Evolutionary conservation across 2,888 invertebrate species (phyloP).

Genomic region (Choristoneura rosaceana): DNA sequence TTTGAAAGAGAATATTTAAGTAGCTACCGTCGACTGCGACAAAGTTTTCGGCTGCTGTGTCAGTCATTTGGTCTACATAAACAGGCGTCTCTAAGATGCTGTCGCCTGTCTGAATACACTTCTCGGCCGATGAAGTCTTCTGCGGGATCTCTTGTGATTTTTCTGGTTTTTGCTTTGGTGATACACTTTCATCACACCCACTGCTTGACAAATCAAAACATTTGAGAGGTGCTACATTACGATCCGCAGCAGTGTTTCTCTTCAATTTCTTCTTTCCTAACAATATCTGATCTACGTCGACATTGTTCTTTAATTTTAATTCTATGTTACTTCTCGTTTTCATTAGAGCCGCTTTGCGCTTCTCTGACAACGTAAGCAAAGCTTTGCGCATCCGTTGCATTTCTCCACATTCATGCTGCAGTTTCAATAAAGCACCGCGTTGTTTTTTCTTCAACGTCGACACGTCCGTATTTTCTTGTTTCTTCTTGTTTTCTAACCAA

Average conservation of each 20-base stretch:
- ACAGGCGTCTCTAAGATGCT: slow-evolving; percentile 47
- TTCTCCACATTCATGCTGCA: slow-evolving; percentile 89
- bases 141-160: slow-evolving; percentile 39
- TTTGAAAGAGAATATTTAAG: slow-evolving; percentile 76
- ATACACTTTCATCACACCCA: slow-evolving; percentile 71
- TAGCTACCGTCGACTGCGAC: slow-evolving; percentile 76
- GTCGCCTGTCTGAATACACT: slow-evolving; percentile 73
- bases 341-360: slow-evolving; percentile 74
- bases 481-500: slow-evolving; percentile 80
- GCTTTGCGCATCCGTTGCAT: slow-evolving; percentile 86
- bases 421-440: slow-evolving; percentile 86
- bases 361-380: slow-evolving; percentile 73
- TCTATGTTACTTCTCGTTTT: slow-evolving; percentile 79
- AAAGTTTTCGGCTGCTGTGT: slow-evolving; percentile 67
- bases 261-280: slow-evolving; percentile 74
- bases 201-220: slow-evolving; percentile 80
- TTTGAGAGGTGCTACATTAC: slow-evolving; percentile 69
- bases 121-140: slow-evolving; percentile 60
- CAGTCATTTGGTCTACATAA: slow-evolving; percentile 51
- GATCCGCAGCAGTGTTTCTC: slow-evolving; percentile 58
- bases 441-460: slow-evolving; percentile 88
- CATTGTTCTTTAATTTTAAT: slow-evolving; percentile 69
- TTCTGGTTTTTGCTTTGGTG: slow-evolving; percentile 52
- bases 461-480: slow-evolving; percentile 76
- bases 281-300: slow-evolving; percentile 71